Evolutionary conservation across 64 coral and sea anemone genomes (phyloP).

Genomic region (Montipora efflorescens): DNA sequence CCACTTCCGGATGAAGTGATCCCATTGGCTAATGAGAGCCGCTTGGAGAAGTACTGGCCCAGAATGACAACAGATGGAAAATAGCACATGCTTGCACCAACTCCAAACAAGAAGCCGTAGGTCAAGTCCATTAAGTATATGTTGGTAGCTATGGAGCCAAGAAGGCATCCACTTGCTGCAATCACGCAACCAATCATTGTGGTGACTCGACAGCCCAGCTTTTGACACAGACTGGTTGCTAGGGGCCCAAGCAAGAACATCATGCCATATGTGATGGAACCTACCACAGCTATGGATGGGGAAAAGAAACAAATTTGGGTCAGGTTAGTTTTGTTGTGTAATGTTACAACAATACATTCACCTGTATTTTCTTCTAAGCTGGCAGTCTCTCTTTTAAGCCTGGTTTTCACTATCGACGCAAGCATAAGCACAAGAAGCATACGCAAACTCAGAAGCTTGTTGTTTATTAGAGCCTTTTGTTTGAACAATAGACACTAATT

Average conservation of each 20-base stretch:
- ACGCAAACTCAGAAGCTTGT: too few relatives aligned
- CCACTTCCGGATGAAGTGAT: slow-evolving; percentile 97
- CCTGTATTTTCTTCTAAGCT: too few relatives aligned
- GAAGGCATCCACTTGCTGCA: slow-evolving; percentile 78
- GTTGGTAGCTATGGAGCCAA: slow-evolving; percentile 76
- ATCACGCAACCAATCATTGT: slow-evolving; percentile 89
- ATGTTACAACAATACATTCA: too few relatives aligned
- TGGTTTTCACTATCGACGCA: too few relatives aligned
- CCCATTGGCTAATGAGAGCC: slow-evolving; percentile 96
- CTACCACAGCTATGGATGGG: slow-evolving; percentile 81
- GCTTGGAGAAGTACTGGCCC: slow-evolving; percentile 90
- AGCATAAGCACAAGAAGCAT: too few relatives aligned
- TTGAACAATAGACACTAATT: too few relatives aligned
- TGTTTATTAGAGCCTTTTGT: too few relatives aligned
- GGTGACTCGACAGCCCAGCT: slow-evolving; percentile 81
- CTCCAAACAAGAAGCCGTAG: slow-evolving; percentile 91
- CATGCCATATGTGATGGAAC: slow-evolving; percentile 97
- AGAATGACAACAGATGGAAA: slow-evolving; percentile 90
- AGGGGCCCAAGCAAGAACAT: slow-evolving; percentile 96
- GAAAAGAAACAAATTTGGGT: background rate
- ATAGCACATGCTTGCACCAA: slow-evolving; percentile 98
- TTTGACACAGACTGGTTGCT: slow-evolving; percentile 87
- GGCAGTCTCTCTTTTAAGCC: too few relatives aligned
- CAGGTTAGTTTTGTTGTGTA: background rate
- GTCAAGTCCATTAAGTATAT: slow-evolving; percentile 95